Percentiles rank a stretch among this genome's conserved stretches.
These are phyloP conservation scores for Eupithecia subfuscata DNA, from an alignment of 2,888 invertebrate species.

Conservation along the genomic window DNA sequence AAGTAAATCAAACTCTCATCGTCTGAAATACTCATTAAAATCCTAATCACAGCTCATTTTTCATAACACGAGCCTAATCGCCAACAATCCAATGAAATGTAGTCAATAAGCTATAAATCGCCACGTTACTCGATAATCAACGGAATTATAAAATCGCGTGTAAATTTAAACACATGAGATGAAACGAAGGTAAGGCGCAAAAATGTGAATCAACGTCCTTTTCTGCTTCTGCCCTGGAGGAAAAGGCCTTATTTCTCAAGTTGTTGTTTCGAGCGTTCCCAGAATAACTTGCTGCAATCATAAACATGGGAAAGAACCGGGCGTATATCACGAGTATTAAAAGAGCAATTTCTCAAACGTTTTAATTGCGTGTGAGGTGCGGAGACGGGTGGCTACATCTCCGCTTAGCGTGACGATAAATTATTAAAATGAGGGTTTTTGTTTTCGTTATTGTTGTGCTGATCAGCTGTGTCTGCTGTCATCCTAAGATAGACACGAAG, in stretches of 20 bases:
- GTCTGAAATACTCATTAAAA: not conserved
- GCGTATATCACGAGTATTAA: conserved; percentile 6
- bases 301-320: conserved; percentile 28
- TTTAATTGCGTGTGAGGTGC: conserved; percentile 7
- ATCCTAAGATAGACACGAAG: conserved; percentile 5
- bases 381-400: conserved; percentile 13
- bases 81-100: not conserved
- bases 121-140: not conserved
- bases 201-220: not conserved
- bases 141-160: not conserved
- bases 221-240: not conserved
- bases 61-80: not conserved
- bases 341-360: not conserved
- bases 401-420: not conserved
- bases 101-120: not conserved
- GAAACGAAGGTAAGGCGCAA: not conserved
- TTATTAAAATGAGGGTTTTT: conserved; percentile 20
- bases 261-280: conserved; percentile 8
- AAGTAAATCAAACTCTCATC: not conserved
- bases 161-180: not conserved
- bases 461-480: conserved; percentile 15
- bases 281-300: conserved; percentile 14
- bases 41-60: not conserved
- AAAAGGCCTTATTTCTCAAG: not conserved
- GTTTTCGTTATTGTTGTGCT: conserved; percentile 4